These are phyloP conservation scores for Scaptomyza tumidula DNA, from an alignment of 2,888 invertebrate species.

Conservation along the genomic window DNA sequence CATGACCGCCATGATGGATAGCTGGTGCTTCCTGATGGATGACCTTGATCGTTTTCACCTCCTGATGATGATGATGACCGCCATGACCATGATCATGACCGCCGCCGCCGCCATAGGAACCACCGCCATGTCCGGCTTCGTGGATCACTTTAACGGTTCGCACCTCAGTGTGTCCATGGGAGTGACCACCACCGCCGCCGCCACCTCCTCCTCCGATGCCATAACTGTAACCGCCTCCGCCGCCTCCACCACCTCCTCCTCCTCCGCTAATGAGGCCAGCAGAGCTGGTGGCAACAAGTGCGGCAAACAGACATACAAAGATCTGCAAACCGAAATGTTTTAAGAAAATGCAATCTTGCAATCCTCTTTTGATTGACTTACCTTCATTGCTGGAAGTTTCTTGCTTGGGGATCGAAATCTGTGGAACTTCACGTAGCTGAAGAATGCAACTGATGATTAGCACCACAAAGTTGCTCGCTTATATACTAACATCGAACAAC, in stretches of 20 bases:
- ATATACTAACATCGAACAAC: constrained; percentile 51
- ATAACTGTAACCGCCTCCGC: constrained; percentile 69
- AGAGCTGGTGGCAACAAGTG: constrained; percentile 66
- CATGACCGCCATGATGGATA: constrained; percentile 21
- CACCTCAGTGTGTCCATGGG: constrained; percentile 52
- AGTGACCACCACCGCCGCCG: constrained; percentile 27
- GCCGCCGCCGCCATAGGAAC: constrained; percentile 15
- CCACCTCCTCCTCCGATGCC: constrained; percentile 50
- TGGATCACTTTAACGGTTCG: constrained; percentile 66
- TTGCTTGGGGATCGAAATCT: constrained; percentile 68
- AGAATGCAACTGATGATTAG: constrained; percentile 71
- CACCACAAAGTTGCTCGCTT: constrained; percentile 36
- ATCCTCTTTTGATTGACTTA: constrained; percentile 25
- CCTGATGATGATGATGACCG: constrained; percentile 35
- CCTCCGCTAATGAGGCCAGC: constrained; percentile 66
- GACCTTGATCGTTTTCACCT: constrained; percentile 57
- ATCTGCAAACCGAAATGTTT: constrained; percentile 36
- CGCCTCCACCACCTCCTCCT: constrained; percentile 55
- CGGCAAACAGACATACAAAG: constrained; percentile 71
- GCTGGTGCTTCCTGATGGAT: constrained; percentile 55
- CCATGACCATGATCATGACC: constrained; percentile 3
- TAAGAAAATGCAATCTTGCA: neutral
- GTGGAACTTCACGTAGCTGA: constrained; percentile 69
- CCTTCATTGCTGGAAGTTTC: constrained; percentile 79
- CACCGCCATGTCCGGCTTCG: constrained; percentile 35